phyloP scores from a whole-genome alignment of 2,888 invertebrate species.

The Eumerus sabulonum region DNA sequence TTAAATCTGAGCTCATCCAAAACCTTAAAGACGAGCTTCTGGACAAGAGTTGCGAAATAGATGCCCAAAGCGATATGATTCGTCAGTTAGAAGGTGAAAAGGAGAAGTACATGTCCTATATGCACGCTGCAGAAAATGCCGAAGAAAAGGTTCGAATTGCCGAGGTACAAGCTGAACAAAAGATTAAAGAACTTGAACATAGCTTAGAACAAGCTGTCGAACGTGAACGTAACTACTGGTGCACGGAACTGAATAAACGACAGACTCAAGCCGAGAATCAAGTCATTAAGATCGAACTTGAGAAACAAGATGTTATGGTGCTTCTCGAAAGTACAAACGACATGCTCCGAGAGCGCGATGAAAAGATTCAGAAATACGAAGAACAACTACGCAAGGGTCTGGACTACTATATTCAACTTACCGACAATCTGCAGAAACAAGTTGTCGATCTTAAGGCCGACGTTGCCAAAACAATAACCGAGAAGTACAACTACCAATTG shows the following conservation, averaged over 20 bases:
- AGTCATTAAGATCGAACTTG: constrained; percentile 80
- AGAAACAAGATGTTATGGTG: constrained; percentile 79
- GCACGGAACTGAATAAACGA: constrained; percentile 80
- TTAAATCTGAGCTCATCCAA: constrained; percentile 76
- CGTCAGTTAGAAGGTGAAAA: constrained; percentile 75
- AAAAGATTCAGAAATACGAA: constrained; percentile 77
- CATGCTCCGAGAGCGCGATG: constrained; percentile 77
- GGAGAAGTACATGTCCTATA: constrained; percentile 76
- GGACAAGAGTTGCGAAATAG: constrained; percentile 77
- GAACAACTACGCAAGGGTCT: constrained; percentile 77
- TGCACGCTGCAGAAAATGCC: constrained; percentile 76
- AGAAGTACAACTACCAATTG: constrained; percentile 78
- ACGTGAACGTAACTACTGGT: constrained; percentile 79
- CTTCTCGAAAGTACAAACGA: constrained; percentile 78
- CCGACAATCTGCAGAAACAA: constrained; percentile 77
- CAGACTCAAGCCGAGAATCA: constrained; percentile 81
- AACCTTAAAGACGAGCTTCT: constrained; percentile 76
- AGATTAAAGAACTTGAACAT: constrained; percentile 78
- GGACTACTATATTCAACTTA: constrained; percentile 76
- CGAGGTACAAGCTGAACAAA: constrained; percentile 78
- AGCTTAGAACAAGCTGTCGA: constrained; percentile 78
- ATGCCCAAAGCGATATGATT: constrained; percentile 76
- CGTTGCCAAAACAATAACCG: constrained; percentile 76
- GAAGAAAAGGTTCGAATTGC: constrained; percentile 77
- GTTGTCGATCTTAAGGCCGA: constrained; percentile 77